Base-by-base conservation (phyloP, 2,888 invertebrate genomes). In the Folsomia candida region DNA sequence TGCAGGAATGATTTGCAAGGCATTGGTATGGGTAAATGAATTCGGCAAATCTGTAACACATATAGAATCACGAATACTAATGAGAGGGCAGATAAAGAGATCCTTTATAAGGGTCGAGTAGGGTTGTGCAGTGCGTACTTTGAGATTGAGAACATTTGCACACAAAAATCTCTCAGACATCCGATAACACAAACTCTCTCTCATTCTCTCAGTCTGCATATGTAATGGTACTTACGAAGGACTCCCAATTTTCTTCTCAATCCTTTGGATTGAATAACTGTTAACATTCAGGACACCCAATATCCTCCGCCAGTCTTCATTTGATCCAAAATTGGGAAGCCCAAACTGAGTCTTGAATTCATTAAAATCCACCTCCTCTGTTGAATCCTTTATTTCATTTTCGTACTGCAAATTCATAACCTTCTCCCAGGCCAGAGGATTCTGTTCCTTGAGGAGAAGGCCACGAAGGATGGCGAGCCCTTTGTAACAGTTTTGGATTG, bases 1-100 rank as follows among this genome's bases (percentile, higher is more conserved):
- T 86, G 81, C 92, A 92, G 81, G 88, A 88, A 83, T 92, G 91
- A 14, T 90, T 88, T 80, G 91, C 85, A 62, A 91, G 85, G 24
- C 75, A 72, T 14, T 71, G 71, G 1, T 64, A 60, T 1, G 70
- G 65, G 59, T 71, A 74, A n/a, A 74, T 67, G 60, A 74, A 74
- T 62, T 74, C 74, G 14, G 69, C 74, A 58, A 74, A 74, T 64
- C 74, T 74, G 14, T 37, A 37, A 14, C 37, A 37, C 37, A 37
- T 14, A 37, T 37, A 37, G 47, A 37, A 37, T 37, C 14, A 9
- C 14, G 37, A 37, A 37, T 14, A 37, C 6, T 4, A 14, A 37
- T 37, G 37, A 37, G 4, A 65, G 54, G 25, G 26, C n/a, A 63
- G 29, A 63, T 4, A 11, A 29, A 28, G 27, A 63, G 20, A 9